Evolutionary conservation across 2,797 vertebrate genomes (phyloP).

Genomic region (Natrix natrix): DNA sequence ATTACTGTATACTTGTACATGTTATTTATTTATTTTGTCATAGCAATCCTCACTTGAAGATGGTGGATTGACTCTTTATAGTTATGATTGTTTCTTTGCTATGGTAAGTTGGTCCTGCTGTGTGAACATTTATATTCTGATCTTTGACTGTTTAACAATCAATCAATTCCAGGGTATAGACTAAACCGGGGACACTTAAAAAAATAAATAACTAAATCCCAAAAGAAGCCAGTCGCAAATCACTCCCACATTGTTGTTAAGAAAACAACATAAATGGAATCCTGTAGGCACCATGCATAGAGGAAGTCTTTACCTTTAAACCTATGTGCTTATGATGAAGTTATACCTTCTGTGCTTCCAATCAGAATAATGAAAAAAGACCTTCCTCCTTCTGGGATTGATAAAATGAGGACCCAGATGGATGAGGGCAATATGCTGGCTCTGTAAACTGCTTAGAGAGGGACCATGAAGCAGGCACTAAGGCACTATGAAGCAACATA

Average conservation of each 20-base stretch:
- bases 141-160: neutral
- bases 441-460: neutral
- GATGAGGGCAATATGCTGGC: neutral
- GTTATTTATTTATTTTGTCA: neutral
- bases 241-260: neutral
- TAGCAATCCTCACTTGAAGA: neutral
- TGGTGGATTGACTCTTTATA: neutral
- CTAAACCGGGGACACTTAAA: neutral
- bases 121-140: neutral
- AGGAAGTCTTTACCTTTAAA: neutral
- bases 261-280: neutral
- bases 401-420: neutral
- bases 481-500: neutral
- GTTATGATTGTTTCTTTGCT: neutral
- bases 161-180: neutral
- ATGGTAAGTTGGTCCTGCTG: neutral
- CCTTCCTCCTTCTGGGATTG: neutral
- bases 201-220: neutral
- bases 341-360: neutral
- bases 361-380: neutral
- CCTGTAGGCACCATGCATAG: neutral
- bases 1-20: neutral
- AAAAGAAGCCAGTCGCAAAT: neutral
- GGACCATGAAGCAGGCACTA: neutral
- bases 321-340: neutral